Evolutionary conservation across 2,888 invertebrate genomes (phyloP).

Genomic region (Cordilura impudica): DNA sequence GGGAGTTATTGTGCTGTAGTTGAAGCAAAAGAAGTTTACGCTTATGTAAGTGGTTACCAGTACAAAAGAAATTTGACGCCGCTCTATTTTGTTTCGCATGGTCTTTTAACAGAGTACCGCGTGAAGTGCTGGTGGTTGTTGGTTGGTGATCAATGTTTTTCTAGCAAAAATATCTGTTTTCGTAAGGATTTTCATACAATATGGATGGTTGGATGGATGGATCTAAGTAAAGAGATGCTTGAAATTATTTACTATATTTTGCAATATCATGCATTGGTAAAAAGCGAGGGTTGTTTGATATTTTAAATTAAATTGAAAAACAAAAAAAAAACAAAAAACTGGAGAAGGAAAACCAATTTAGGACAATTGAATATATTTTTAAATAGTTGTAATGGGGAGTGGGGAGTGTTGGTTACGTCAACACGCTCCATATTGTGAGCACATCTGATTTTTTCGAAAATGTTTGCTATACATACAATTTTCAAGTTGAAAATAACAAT

Average conservation of each 20-base stretch:
- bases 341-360: too few relatives aligned
- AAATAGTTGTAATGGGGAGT: too few relatives aligned
- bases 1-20: slow-evolving; percentile 38
- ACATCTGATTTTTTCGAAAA: too few relatives aligned
- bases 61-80: slow-evolving; percentile 65
- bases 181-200: slow-evolving; percentile 22
- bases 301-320: too few relatives aligned
- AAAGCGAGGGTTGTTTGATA: slow-evolving; percentile 2
- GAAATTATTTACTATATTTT: slow-evolving; percentile 49
- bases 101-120: slow-evolving; percentile 28
- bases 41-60: slow-evolving; percentile 44
- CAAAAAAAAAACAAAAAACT: too few relatives aligned
- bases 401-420: too few relatives aligned
- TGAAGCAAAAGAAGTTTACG: slow-evolving; percentile 37
- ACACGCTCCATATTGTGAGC: too few relatives aligned
- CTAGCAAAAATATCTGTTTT: neutral
- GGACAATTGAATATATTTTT: too few relatives aligned
- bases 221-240: slow-evolving; percentile 2
- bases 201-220: neutral
- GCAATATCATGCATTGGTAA: slow-evolving; percentile 19
- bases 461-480: too few relatives aligned
- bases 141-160: slow-evolving; percentile 48
- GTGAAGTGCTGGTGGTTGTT: neutral
- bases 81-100: slow-evolving; percentile 61
- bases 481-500: too few relatives aligned